phyloP scores from a whole-genome alignment of 2,888 invertebrate genomes.

The Tenthredo distinguenda region DNA sequence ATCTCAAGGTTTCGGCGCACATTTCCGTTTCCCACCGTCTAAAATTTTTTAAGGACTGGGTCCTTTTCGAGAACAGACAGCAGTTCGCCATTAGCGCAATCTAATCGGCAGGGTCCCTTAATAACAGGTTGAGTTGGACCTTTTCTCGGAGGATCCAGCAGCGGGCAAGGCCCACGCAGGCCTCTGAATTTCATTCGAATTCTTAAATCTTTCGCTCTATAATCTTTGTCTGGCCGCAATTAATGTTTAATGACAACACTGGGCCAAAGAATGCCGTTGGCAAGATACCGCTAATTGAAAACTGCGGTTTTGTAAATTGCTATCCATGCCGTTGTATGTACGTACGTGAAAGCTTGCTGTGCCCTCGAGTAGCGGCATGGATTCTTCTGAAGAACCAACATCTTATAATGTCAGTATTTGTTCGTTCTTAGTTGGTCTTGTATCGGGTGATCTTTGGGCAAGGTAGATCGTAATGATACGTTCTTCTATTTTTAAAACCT shows the following conservation, averaged over 20 bases:
- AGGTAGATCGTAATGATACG: slow-evolving; percentile 26
- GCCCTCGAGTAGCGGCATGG: slow-evolving; percentile 36
- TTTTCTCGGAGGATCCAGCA: neutral
- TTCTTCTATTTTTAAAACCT: slow-evolving; percentile 16
- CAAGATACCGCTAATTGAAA: slow-evolving; percentile 72
- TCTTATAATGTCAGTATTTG: slow-evolving; percentile 22
- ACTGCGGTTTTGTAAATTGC: slow-evolving; percentile 60
- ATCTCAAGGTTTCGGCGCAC: slow-evolving; percentile 1
- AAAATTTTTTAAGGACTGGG: slow-evolving; percentile 25
- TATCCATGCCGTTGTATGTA: slow-evolving; percentile 31
- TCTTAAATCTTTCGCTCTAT: slow-evolving; percentile 64
- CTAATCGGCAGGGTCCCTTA: slow-evolving; percentile 74
- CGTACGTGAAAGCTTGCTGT: slow-evolving; percentile 26
- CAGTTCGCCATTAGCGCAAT: slow-evolving; percentile 76
- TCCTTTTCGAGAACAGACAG: slow-evolving; percentile 65
- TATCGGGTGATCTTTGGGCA: slow-evolving; percentile 24
- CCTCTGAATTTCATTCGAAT: slow-evolving; percentile 67
- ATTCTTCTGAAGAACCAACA: slow-evolving; percentile 13
- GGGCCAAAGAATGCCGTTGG: slow-evolving; percentile 55
- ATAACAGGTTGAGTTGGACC: slow-evolving; percentile 70
- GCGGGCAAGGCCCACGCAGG: slow-evolving; percentile 1
- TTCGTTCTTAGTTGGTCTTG: neutral
- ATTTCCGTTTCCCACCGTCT: slow-evolving; percentile 34
- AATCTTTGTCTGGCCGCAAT: slow-evolving; percentile 70
- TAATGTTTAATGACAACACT: slow-evolving; percentile 72